Percentiles rank a stretch among this genome's conserved stretches.
Conservation (phyloP, 1,140 invertebrate species). For the Euwallacea similis region DNA sequence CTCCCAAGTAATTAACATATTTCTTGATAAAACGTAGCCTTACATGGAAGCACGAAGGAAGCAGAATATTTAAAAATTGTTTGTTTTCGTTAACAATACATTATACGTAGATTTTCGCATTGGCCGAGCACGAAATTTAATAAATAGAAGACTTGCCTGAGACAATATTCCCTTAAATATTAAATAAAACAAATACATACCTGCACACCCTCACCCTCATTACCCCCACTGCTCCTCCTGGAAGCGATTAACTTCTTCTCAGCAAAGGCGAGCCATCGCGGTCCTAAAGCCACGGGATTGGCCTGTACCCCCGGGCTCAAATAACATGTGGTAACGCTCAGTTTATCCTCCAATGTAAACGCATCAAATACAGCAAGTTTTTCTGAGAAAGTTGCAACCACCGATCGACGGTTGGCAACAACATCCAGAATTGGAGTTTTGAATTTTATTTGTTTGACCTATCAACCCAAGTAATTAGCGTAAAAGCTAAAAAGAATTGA, state of each 20-base stretch:
- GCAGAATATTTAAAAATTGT: too few species aligned
- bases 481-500: constrained; percentile 34
- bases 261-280: constrained; percentile 78
- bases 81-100: too few species aligned
- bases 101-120: too few species aligned
- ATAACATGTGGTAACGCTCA: constrained; percentile 88
- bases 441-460: constrained; percentile 88
- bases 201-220: constrained; percentile 63
- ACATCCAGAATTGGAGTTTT: constrained; percentile 88
- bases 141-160: too few species aligned
- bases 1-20: too few species aligned
- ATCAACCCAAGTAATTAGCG: background rate
- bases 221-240: constrained; percentile 85
- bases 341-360: constrained; percentile 79
- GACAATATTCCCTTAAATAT: background rate
- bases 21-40: too few species aligned
- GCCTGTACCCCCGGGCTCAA: constrained; percentile 79
- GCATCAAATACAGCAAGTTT: constrained; percentile 91
- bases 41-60: too few species aligned
- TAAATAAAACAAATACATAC: constrained; percentile 38
- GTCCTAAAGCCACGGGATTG: constrained; percentile 89
- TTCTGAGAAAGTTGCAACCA: constrained; percentile 87
- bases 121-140: too few species aligned
- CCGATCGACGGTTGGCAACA: constrained; percentile 76
- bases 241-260: constrained; percentile 81